phyloP scores from a whole-genome alignment of 2,113 vertebrate species.

The Istiophorus platypterus region DNA sequence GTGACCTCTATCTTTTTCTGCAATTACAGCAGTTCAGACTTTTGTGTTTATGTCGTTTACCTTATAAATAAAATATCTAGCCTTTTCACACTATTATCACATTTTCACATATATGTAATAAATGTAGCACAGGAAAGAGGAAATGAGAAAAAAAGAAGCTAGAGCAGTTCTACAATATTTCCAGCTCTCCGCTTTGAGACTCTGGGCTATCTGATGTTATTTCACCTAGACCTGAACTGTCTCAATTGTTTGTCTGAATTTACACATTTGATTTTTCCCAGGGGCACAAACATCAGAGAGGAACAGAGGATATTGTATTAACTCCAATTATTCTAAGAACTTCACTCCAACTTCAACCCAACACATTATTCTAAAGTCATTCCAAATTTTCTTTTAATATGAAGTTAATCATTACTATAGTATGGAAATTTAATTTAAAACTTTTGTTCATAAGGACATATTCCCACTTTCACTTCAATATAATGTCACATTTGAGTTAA shows the following conservation, averaged over 20 bases:
- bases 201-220: conserved; percentile 39
- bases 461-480: no score
- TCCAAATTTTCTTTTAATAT: no score
- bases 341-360: no score
- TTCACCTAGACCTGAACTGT: conserved; percentile 41
- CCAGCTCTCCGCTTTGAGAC: conserved; percentile 38
- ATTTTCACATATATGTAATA: not conserved
- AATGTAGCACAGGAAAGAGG: not conserved
- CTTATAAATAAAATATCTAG: conserved; percentile 22
- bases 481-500: no score
- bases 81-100: conserved; percentile 3
- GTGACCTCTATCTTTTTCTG: conserved; percentile 30
- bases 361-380: no score
- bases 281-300: conserved; percentile 33
- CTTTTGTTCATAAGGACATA: no score
- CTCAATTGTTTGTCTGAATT: conserved; percentile 46
- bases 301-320: not conserved
- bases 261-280: conserved; percentile 65
- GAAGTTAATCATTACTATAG: no score
- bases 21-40: conserved; percentile 16
- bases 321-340: not conserved
- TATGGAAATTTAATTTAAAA: no score
- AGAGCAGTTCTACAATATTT: not conserved
- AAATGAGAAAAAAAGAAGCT: no score
- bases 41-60: conserved; percentile 12